Percentiles rank a stretch among this genome's conserved stretches.
Conservation (phyloP, 2,888 invertebrate genomes). For the Drosophila macrospina region DNA sequence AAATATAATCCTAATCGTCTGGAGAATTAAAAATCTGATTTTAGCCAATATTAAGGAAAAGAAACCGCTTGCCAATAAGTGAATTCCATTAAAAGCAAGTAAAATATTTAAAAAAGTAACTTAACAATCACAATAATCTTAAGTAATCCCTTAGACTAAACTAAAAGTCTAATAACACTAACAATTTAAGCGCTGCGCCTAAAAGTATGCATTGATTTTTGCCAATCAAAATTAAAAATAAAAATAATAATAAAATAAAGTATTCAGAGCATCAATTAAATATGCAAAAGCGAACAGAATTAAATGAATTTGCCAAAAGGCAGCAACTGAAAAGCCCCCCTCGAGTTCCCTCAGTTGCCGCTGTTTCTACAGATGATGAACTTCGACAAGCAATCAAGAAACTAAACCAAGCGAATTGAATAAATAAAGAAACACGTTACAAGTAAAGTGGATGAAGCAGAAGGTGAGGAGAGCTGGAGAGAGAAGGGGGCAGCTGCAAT, state of each 20-base stretch:
- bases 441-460: conserved; percentile 13
- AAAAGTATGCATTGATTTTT: conserved; percentile 49
- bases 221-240: conserved; percentile 7
- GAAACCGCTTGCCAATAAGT: neutral
- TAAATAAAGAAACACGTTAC: conserved; percentile 76
- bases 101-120: neutral
- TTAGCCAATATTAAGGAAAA: neutral
- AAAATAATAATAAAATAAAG: conserved; percentile 1
- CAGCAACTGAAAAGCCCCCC: conserved; percentile 7
- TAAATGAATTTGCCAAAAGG: conserved; percentile 49
- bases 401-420: conserved; percentile 81
- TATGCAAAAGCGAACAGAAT: conserved; percentile 37
- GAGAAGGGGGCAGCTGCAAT: conserved; percentile 33
- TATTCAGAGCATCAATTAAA: conserved; percentile 18
- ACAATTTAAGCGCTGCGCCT: conserved; percentile 32
- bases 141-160: neutral
- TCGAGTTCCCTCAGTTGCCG: conserved; percentile 1
- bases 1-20: no score
- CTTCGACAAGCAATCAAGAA: conserved; percentile 73
- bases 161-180: neutral
- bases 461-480: neutral
- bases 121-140: neutral
- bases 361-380: conserved; percentile 33
- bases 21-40: no score
- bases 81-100: neutral